Conservation (phyloP, 2,113 vertebrate genomes). For the Probosciger aterrimus region DNA sequence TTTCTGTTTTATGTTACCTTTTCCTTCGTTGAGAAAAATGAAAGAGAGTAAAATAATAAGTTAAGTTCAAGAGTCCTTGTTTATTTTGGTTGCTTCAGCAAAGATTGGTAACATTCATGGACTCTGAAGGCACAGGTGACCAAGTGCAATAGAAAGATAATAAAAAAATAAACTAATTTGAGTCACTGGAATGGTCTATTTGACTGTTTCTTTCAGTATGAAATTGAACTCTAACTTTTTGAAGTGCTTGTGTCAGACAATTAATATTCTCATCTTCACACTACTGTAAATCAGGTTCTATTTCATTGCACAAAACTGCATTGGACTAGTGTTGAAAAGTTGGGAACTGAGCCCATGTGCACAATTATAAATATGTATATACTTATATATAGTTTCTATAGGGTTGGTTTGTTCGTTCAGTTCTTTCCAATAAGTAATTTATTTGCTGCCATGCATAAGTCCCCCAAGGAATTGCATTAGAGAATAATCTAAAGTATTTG, state of each 20-base stretch:
- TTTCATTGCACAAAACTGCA: background rate
- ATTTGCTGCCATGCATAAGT: background rate
- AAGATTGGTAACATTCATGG: background rate
- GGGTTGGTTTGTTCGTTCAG: background rate
- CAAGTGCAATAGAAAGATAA: background rate
- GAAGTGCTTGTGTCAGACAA: background rate
- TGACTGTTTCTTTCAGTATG: background rate
- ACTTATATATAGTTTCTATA: background rate
- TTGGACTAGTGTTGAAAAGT: background rate
- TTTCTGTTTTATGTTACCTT: background rate
- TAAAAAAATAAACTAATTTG: background rate
- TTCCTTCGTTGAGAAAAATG: background rate
- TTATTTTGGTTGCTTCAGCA: background rate
- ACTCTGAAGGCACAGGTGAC: background rate
- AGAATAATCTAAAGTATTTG: slow-evolving; percentile 11
- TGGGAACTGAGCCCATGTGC: background rate
- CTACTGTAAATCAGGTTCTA: background rate
- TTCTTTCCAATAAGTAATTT: background rate
- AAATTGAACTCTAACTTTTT: background rate
- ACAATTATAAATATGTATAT: background rate
- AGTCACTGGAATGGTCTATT: background rate
- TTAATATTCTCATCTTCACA: background rate
- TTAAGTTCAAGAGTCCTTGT: background rate
- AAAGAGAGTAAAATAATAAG: background rate
- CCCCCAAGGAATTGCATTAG: background rate